Percentiles rank a stretch among this genome's conserved stretches.
These are phyloP conservation scores for Apostichopus japonicus DNA, from an alignment of 35 echinoderm and acorn worm species.

Conservation along the genomic window DNA sequence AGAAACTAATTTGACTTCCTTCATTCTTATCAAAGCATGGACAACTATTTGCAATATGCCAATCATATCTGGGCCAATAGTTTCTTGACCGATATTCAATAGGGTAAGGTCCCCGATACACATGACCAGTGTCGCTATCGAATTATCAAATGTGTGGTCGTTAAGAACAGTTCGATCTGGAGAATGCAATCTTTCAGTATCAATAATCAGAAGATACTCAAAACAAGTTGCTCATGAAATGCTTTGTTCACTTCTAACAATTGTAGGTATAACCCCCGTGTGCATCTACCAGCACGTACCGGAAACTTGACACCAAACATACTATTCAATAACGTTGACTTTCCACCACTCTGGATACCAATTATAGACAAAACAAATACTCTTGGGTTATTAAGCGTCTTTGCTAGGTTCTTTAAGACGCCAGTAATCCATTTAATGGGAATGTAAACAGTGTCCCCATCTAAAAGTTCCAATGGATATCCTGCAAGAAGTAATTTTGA, in stretches of 20 bases:
- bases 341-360: slow-evolving; percentile 34
- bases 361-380: slow-evolving; percentile 33
- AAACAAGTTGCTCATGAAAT: not conserved
- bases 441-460: not conserved
- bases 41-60: too few relatives aligned
- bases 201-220: slow-evolving; percentile 24
- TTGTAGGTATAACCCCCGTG: slow-evolving; percentile 19
- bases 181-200: slow-evolving; percentile 31
- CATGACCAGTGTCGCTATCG: not conserved
- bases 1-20: too few relatives aligned
- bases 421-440: not conserved
- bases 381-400: not conserved
- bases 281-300: slow-evolving; percentile 10
- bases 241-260: not conserved
- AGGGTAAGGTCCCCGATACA: too few relatives aligned
- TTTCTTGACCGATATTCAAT: too few relatives aligned
- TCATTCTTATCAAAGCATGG: too few relatives aligned
- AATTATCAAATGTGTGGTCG: slow-evolving; percentile 18
- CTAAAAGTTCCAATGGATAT: slow-evolving; percentile 38
- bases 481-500: not conserved
- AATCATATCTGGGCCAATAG: too few relatives aligned
- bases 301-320: slow-evolving; percentile 21
- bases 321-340: slow-evolving; percentile 37
- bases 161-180: not conserved
- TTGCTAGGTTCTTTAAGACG: not conserved